Evolutionary conservation across 1,140 invertebrate genomes (phyloP).

Genomic region (Drosophila parabipectinata): DNA sequence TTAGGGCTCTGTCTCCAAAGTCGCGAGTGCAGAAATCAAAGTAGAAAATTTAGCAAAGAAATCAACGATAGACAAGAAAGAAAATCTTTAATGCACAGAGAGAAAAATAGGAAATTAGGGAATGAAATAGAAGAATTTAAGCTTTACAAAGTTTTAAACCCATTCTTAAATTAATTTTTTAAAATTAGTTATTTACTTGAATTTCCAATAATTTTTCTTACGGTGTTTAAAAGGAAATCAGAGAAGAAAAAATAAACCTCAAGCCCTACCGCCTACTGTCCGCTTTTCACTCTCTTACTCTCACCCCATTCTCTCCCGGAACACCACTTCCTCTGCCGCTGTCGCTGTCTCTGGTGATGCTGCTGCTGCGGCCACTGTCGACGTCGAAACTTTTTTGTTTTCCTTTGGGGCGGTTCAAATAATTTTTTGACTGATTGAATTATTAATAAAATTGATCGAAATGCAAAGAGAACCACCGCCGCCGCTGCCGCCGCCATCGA

Average conservation of each 20-base stretch:
- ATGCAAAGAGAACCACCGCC: conserved; percentile 68
- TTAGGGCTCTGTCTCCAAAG: conserved; percentile 26
- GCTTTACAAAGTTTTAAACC: no score
- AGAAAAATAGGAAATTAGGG: not conserved
- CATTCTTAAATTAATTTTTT: not conserved
- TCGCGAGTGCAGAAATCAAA: conserved; percentile 46
- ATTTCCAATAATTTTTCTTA: not conserved
- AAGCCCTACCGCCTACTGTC: not conserved
- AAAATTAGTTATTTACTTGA: not conserved
- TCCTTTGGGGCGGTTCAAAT: conserved; percentile 82
- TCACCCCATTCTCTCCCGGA: not conserved
- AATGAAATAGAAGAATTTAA: no score
- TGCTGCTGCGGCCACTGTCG: conserved; percentile 3
- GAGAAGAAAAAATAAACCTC: not conserved
- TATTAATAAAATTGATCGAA: conserved; percentile 84
- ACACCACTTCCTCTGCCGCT: conserved; percentile 6
- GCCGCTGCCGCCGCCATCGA: not conserved
- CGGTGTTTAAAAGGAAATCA: not conserved
- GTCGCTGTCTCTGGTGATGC: not conserved
- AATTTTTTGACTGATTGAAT: conserved; percentile 83
- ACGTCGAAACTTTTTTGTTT: conserved; percentile 75
- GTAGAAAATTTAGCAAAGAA: conserved; percentile 38
- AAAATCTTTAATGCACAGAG: conserved; percentile 1
- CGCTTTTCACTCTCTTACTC: not conserved
- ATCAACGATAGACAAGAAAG: conserved; percentile 7